Evolutionary conservation across 2,113 vertebrate species (phyloP), one percentile per base, ranked within the genome.

Genomic region (Sander lucioperca): DNA sequence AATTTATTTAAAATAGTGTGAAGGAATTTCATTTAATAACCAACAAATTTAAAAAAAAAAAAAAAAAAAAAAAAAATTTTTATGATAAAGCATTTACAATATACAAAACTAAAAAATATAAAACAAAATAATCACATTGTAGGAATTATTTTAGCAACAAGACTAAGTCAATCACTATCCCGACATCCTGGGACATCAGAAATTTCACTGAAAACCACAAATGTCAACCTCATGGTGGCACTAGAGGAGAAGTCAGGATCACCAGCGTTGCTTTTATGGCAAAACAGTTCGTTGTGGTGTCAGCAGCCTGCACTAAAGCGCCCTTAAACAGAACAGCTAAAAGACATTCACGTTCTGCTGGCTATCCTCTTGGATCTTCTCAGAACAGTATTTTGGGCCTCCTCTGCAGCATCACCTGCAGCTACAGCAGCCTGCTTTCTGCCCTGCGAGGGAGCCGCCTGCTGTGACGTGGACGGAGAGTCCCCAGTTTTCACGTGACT

Each of bases 341-440:
- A 54, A 36, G 9, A 23, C 45, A 0, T 10, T 86, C 53, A 86
- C 2, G 21, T 90, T 54, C 61, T 90, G 48, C 2, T 87, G 5
- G 91, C 89, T 0, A 92, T 91, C 79, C 93, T 94, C 87, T 86
- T 95, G 1, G 94, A 95, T 6, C 93, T 85, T 7, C 93, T 89
- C 13, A 80, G 80, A 0, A 56, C 79, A 0, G 10, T 0, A 1
- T 3, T 48, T 0, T 13, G 73, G 0, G 61, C 18, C 64, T 79
- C 70, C 8, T 65, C 71, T 27, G 0, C 64, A n/a, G 33, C 70
- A 14, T 6, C 33, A 1, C 1, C n/a, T 21, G 58, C 76, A 54
- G 70, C 43, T 6, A 2, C 18, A 0, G 54, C 3, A 3, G 53
- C 48, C 51, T 23, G 58, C 39, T 36, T 67, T 9, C 33, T 15